Conservation (phyloP, 2,113 vertebrate genomes). For the Pipa parva region DNA sequence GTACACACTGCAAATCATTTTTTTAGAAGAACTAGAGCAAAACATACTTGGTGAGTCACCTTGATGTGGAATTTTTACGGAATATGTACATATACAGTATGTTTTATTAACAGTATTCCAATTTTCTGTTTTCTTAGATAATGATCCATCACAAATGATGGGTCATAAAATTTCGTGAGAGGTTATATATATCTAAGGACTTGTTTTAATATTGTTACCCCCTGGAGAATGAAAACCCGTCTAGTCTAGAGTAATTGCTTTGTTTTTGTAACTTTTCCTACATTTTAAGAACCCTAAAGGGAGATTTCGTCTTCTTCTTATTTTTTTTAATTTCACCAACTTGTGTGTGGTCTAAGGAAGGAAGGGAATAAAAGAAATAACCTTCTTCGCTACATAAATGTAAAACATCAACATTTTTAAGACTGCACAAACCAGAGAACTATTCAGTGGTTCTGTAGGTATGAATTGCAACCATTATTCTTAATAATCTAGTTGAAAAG, state of each 20-base stretch:
- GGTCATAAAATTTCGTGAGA: slow-evolving; percentile 3
- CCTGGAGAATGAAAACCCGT: not conserved
- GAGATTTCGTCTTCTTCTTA: no score
- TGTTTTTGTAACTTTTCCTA: slow-evolving; percentile 10
- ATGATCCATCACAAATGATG: not conserved
- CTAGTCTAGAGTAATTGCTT: no score
- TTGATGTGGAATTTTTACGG: not conserved
- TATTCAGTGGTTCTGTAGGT: no score
- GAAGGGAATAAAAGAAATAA: slow-evolving; percentile 39
- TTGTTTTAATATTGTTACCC: slow-evolving; percentile 1
- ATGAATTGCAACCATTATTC: no score
- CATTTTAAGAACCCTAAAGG: slow-evolving; percentile 20
- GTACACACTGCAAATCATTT: not conserved
- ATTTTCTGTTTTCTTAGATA: slow-evolving; percentile 11
- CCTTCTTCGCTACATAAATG: slow-evolving; percentile 12
- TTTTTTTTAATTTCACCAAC: slow-evolving; percentile 39
- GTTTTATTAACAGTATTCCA: not conserved
- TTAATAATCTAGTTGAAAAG: slow-evolving; percentile 48
- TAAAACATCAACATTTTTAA: slow-evolving; percentile 52
- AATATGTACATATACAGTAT: no score
- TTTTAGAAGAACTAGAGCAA: not conserved
- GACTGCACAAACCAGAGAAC: slow-evolving; percentile 42
- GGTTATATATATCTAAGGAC: not conserved
- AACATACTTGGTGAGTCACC: not conserved
- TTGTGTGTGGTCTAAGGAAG: slow-evolving; percentile 38